phyloP scores from a whole-genome alignment of 92 coral and sea anemone genomes.

The Porites cylindrica region DNA sequence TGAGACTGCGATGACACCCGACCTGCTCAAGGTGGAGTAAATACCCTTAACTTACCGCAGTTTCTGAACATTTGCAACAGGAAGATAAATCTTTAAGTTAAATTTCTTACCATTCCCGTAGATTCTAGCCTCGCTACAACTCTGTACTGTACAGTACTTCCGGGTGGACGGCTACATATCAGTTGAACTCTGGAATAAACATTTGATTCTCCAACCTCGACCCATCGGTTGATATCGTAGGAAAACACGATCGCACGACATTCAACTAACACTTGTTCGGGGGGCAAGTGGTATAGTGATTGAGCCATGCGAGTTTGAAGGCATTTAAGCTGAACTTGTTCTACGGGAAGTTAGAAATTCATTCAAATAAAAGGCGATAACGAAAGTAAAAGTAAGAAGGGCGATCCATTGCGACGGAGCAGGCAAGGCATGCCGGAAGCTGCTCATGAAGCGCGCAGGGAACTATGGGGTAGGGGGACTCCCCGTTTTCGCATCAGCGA shows the following conservation, averaged over 20 bases:
- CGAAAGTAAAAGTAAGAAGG: slow-evolving; percentile 1
- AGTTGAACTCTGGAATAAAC: slow-evolving; percentile 59
- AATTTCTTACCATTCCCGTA: slow-evolving; percentile 68
- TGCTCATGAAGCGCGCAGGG: neutral
- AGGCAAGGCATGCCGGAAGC: neutral
- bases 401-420: neutral
- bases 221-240: slow-evolving; percentile 47
- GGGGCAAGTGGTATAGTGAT: slow-evolving; percentile 4
- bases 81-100: neutral
- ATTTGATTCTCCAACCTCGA: slow-evolving; percentile 48
- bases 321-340: slow-evolving; percentile 5
- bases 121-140: slow-evolving; percentile 64
- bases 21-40: no score
- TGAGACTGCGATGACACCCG: no score
- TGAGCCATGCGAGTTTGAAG: slow-evolving; percentile 56
- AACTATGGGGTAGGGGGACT: neutral
- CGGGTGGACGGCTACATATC: slow-evolving; percentile 22
- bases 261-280: slow-evolving; percentile 60
- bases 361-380: neutral
- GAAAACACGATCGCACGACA: slow-evolving; percentile 59
- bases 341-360: neutral
- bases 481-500: neutral
- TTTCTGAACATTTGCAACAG: no score
- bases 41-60: no score
- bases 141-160: slow-evolving; percentile 29